A percentile compares a stretch with the other conserved stretches of the same genome.
These are phyloP conservation scores for Plebejus melissa DNA, from an alignment of 2,888 invertebrate species.

Conservation along the genomic window DNA sequence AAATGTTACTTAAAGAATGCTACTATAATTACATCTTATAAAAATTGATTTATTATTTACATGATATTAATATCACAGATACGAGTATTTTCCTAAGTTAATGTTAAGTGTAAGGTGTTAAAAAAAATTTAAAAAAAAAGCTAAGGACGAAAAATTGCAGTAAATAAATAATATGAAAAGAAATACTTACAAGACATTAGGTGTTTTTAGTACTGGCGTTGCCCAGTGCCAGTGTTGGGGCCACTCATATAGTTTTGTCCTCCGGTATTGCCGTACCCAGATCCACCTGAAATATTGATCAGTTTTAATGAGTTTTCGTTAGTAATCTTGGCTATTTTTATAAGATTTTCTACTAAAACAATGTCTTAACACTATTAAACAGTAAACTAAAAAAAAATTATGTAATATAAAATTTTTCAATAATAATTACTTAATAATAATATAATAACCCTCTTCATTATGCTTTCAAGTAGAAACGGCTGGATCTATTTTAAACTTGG, in stretches of 20 bases:
- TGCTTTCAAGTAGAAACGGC: too few relatives aligned
- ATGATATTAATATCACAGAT: background rate
- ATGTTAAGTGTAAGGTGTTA: background rate
- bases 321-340: background rate
- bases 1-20: too few relatives aligned
- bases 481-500: too few relatives aligned
- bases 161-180: conserved; percentile 9
- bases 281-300: conserved; percentile 38
- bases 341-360: background rate
- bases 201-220: conserved; percentile 54
- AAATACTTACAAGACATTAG: conserved; percentile 60
- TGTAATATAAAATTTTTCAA: too few relatives aligned
- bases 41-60: background rate
- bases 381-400: too few relatives aligned
- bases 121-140: background rate
- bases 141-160: background rate
- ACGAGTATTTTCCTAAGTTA: background rate
- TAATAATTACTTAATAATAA: too few relatives aligned
- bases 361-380: too few relatives aligned
- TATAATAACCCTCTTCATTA: too few relatives aligned
- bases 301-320: background rate
- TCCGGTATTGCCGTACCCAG: conserved; percentile 41
- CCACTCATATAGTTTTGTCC: conserved; percentile 34
- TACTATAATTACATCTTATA: background rate
- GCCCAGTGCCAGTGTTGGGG: conserved; percentile 43